Percentiles rank a stretch among this genome's conserved stretches.
Conservation (phyloP, 2,888 invertebrate genomes). For the Mythimna pallens region DNA sequence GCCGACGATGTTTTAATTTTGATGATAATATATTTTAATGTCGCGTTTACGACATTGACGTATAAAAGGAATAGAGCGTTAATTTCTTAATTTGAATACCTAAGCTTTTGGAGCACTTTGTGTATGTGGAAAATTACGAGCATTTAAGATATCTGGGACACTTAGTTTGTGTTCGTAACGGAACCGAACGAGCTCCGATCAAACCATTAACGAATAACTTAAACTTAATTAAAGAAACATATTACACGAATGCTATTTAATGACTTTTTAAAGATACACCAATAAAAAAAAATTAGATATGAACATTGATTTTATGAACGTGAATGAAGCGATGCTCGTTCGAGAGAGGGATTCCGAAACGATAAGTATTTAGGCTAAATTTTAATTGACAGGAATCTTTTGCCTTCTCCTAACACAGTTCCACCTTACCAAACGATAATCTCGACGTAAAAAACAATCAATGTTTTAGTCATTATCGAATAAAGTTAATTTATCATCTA, state of each 20-base stretch:
- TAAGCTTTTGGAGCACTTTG: constrained; percentile 70
- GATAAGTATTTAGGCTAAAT: constrained; percentile 77
- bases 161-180: constrained; percentile 72
- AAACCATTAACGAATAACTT: constrained; percentile 78
- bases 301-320: constrained; percentile 59
- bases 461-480: constrained; percentile 75
- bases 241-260: constrained; percentile 68
- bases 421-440: constrained; percentile 86
- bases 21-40: constrained; percentile 55
- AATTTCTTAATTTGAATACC: constrained; percentile 76
- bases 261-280: constrained; percentile 65
- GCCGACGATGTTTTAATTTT: constrained; percentile 57
- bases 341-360: constrained; percentile 74
- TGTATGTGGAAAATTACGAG: constrained; percentile 73
- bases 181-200: constrained; percentile 68
- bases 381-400: constrained; percentile 77
- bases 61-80: constrained; percentile 67
- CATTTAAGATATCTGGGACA: constrained; percentile 72
- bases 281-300: constrained; percentile 69
- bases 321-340: constrained; percentile 51
- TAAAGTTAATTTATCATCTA: constrained; percentile 78
- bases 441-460: constrained; percentile 77
- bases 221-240: constrained; percentile 78
- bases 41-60: constrained; percentile 43
- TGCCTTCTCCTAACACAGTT: constrained; percentile 85